Evolutionary conservation across 2,113 vertebrate species (phyloP).

Genomic region (Anseranas semipalmata): DNA sequence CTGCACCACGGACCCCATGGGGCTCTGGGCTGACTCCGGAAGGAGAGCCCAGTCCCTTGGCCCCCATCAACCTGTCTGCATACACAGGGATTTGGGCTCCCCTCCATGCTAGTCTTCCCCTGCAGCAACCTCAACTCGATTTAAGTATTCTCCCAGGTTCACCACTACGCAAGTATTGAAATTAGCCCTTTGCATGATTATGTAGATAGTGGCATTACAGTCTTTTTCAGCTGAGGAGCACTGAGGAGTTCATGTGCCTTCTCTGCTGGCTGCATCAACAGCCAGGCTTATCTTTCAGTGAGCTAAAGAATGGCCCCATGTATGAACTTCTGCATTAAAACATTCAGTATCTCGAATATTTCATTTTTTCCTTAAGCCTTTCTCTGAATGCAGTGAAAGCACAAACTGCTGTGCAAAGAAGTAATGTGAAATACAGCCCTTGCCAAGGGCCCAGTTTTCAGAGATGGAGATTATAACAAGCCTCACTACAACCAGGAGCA

Average conservation of each 20-base stretch:
- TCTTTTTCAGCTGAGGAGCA: background rate
- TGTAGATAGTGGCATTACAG: background rate
- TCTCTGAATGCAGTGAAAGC: background rate
- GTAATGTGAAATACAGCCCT: background rate
- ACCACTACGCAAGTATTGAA: constrained; percentile 38
- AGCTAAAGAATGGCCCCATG: background rate
- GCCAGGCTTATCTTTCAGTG: constrained; percentile 4
- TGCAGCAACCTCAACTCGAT: background rate
- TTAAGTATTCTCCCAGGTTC: constrained; percentile 22
- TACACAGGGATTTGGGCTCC: background rate
- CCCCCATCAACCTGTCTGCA: background rate
- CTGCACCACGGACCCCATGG: fast-evolving
- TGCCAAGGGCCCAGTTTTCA: background rate
- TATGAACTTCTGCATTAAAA: background rate
- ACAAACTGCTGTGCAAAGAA: background rate
- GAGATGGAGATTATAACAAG: background rate
- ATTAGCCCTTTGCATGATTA: background rate
- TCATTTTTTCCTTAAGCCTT: background rate
- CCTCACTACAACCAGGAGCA: background rate
- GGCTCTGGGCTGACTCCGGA: background rate
- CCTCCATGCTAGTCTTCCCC: background rate
- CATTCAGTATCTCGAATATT: background rate
- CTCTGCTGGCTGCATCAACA: background rate
- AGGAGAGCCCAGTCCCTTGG: background rate
- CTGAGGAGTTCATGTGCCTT: background rate